A percentile compares a stretch with the other conserved stretches of the same genome.
Conservation (phyloP, 2,113 vertebrate genomes). For the Campylomormyrus numenius region DNA sequence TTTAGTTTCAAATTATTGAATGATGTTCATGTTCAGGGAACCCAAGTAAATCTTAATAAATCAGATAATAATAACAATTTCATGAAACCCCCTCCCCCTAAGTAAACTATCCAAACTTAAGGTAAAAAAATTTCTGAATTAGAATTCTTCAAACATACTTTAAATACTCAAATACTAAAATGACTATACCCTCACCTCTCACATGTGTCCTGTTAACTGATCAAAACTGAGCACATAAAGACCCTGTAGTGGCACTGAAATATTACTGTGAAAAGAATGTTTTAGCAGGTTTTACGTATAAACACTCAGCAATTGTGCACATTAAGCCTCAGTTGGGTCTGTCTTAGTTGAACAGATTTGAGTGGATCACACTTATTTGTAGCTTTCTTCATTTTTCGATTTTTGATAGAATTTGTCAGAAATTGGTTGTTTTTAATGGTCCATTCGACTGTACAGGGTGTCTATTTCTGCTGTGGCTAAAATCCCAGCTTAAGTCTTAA, state of each 20-base stretch:
- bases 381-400: not conserved
- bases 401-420: not conserved
- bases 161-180: not conserved
- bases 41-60: not conserved
- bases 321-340: not conserved
- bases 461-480: not conserved
- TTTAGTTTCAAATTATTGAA: not conserved
- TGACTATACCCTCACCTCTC: not conserved
- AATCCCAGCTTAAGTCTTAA: not conserved
- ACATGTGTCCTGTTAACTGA: not conserved
- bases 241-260: not conserved
- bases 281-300: not conserved
- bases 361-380: not conserved
- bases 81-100: not conserved
- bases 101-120: not conserved
- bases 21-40: not conserved
- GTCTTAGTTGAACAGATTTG: not conserved
- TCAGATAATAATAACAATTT: not conserved
- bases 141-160: not conserved
- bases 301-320: not conserved
- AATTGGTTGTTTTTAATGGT: not conserved
- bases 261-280: not conserved
- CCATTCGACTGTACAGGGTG: not conserved
- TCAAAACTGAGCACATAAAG: not conserved
- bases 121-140: not conserved